A percentile compares a stretch with the other conserved stretches of the same genome.
phyloP scores from a whole-genome alignment of 2,797 vertebrate species.

The Novumbra hubbsi region DNA sequence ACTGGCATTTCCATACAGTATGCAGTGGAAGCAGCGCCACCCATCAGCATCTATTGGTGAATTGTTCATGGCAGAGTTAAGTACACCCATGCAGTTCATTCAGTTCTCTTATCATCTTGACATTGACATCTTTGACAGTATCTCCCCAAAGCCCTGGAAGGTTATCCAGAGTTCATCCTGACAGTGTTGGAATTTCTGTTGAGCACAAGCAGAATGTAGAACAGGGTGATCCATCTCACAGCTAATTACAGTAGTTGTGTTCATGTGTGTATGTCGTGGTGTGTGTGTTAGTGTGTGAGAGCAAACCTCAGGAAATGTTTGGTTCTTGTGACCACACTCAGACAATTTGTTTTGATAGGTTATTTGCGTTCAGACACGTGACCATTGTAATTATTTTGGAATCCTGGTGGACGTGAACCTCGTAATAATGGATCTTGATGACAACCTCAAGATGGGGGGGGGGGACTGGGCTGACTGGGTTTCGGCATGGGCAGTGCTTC shows the following conservation, averaged over 20 bases:
- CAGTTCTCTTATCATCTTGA: background rate
- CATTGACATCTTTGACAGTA: constrained; percentile 1
- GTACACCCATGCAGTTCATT: background rate
- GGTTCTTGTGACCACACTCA: constrained; percentile 50
- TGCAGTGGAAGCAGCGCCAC: background rate
- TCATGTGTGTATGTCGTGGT: constrained; percentile 15
- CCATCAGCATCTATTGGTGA: background rate
- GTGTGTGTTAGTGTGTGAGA: constrained; percentile 14
- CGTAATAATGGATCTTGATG: too few species aligned
- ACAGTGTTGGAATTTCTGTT: constrained; percentile 58
- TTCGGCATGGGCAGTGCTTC: constrained; percentile 30
- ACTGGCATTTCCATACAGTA: background rate
- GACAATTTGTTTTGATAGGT: constrained; percentile 32
- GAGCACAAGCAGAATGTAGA: constrained; percentile 36
- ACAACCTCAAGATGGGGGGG: too few species aligned
- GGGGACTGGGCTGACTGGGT: background rate
- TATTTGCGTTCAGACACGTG: background rate
- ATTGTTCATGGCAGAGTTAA: background rate
- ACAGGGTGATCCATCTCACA: constrained; percentile 49
- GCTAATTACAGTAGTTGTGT: constrained; percentile 49
- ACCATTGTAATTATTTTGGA: too few species aligned
- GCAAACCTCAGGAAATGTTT: constrained; percentile 43
- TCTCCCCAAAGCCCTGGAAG: constrained; percentile 50
- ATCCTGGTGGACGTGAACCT: background rate
- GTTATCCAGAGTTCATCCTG: constrained; percentile 27